phyloP scores from a whole-genome alignment of 2,113 vertebrate species.

The Poecilia latipinna region DNA sequence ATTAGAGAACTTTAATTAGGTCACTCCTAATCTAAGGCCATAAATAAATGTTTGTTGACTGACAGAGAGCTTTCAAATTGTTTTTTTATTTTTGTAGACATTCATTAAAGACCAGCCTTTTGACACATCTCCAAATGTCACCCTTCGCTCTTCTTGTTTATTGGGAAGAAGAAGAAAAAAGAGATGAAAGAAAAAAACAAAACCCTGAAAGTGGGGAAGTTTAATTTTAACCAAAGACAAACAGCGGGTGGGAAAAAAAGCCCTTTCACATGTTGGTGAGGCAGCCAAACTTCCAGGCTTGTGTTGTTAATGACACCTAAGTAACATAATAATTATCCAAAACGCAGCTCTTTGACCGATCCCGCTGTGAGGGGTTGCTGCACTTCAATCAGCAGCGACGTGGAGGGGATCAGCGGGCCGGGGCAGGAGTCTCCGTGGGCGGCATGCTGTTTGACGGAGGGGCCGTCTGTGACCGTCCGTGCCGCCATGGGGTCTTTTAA shows the following conservation, averaged over 20 bases:
- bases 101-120: conserved; percentile 31
- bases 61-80: conserved; percentile 45
- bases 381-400: conserved; percentile 77
- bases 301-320: conserved; percentile 81
- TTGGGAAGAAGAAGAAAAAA: conserved; percentile 25
- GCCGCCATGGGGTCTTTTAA: conserved; percentile 67
- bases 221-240: conserved; percentile 45
- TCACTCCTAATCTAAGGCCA: conserved; percentile 2
- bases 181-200: conserved; percentile 33
- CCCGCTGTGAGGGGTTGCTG: conserved; percentile 72
- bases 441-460: conserved; percentile 36
- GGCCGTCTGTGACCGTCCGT: conserved; percentile 29
- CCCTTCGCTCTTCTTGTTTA: conserved; percentile 47
- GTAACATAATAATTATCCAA: conserved; percentile 81
- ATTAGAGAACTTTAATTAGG: not conserved
- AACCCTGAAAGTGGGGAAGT: conserved; percentile 49
- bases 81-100: conserved; percentile 53
- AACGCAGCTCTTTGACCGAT: conserved; percentile 61
- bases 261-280: conserved; percentile 43
- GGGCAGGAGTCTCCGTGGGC: conserved; percentile 68
- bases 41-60: conserved; percentile 65
- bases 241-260: conserved; percentile 2
- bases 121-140: conserved; percentile 49
- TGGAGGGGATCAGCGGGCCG: conserved; percentile 62
- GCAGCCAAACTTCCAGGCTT: conserved; percentile 61